Evolutionary conservation across 2,888 invertebrate species (phyloP).

Genomic region (Ferrisia virgata): DNA sequence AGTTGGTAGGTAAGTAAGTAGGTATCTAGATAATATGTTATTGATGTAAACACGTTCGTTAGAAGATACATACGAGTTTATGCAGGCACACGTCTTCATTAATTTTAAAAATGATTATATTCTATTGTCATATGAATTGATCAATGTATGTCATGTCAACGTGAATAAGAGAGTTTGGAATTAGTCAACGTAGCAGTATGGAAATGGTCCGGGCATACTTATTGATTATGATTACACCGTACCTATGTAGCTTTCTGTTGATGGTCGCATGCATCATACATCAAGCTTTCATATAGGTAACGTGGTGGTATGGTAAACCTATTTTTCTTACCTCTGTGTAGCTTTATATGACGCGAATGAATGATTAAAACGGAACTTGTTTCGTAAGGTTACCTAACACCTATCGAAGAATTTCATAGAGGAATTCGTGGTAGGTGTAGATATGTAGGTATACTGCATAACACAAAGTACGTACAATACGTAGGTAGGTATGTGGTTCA

Average conservation of each 20-base stretch:
- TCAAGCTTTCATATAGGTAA: background rate
- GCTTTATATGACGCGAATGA: background rate
- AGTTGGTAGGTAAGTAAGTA: background rate
- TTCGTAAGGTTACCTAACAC: background rate
- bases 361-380: background rate
- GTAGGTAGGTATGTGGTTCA: background rate
- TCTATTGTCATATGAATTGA: background rate
- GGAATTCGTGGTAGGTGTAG: no score
- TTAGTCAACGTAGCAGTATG: background rate
- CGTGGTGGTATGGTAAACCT: no score
- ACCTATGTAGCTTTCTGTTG: no score
- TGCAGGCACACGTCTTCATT: background rate
- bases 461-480: no score
- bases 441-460: no score
- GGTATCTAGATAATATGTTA: background rate
- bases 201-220: background rate
- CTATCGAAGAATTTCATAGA: no score
- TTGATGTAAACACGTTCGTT: background rate
- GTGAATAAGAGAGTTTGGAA: background rate
- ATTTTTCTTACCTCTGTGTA: background rate
- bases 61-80: no score
- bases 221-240: background rate
- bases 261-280: background rate
- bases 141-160: background rate
- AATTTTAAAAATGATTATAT: background rate